Evolutionary conservation across 2,888 invertebrate species (phyloP), one percentile per base, ranked within the genome.

Genomic region (Archips crataeganus): DNA sequence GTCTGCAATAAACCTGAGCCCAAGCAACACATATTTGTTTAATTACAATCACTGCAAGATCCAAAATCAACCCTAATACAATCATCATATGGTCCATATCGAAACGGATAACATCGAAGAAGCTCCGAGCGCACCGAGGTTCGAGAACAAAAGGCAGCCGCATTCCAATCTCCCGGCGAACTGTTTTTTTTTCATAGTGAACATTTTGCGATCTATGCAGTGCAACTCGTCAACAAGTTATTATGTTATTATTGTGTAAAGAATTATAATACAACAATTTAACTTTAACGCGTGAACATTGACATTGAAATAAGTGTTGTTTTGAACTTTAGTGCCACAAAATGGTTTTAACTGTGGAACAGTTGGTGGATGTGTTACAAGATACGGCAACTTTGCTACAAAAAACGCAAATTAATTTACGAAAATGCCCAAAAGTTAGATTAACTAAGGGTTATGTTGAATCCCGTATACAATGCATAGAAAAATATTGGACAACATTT

Each of bases 381-480:
- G 70, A 76, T 23, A 71, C 67, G 4, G 70, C 75, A 3, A 32
- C 32, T n/a, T 66, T 71, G 57, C 23, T 77, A 60, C 62, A 62
- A 15, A 75, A 72, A 63, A 67, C 66, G 6, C 70, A 75, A 70
- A 67, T 61, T 34, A 77, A 75, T 65, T 34, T 77, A 36, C 75
- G 64, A 13, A 77, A 77, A 47, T 71, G 77, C 70, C 75, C 77
- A n/a, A 77, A 74, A n/a, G 9, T 45, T 42, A 64, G 76, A 11
- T 51, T 75, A 39, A 75, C 75, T 10, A 62, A 39, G 34, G 75
- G 71, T 61, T 77, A 75, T 36, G 10, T 77, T n/a, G 71, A 77
- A 45, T 54, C 70, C 1, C n/a, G 77, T 23, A 47, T 71, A 34
- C 39, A 61, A 49, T 62, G 62, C 32, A 13, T 70, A 13, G 64